These are phyloP conservation scores for Hymenochirus boettgeri DNA, from an alignment of 2,113 vertebrate genomes.

Conservation along the genomic window DNA sequence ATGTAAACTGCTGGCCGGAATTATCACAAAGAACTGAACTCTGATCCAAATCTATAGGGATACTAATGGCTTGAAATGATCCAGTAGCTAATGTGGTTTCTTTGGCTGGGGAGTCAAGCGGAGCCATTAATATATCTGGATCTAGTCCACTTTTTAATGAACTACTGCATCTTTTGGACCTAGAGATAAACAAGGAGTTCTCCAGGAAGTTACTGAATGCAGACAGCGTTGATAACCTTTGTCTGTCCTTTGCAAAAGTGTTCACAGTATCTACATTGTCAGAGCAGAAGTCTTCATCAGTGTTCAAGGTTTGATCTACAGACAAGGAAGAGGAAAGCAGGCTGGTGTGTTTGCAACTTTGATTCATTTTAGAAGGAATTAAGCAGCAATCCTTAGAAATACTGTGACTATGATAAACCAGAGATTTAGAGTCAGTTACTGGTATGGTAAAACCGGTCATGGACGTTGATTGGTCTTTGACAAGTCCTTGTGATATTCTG, in stretches of 20 bases:
- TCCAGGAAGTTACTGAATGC: constrained; percentile 1
- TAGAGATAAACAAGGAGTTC: constrained; percentile 19
- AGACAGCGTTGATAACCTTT: neutral
- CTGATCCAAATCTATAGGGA: constrained; percentile 11
- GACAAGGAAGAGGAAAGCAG: neutral
- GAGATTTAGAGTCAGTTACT: neutral
- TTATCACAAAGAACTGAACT: constrained; percentile 18
- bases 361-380: neutral
- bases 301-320: neutral
- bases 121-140: constrained; percentile 5
- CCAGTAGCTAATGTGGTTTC: neutral
- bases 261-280: neutral
- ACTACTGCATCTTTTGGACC: constrained; percentile 28
- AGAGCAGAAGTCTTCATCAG: constrained; percentile 11
- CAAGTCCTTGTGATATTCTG: neutral
- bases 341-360: neutral
- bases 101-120: constrained; percentile 31
- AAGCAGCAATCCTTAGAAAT: neutral
- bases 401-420: neutral
- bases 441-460: constrained; percentile 22
- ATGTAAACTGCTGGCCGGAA: constrained; percentile 19
- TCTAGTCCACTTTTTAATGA: constrained; percentile 25
- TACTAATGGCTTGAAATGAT: neutral
- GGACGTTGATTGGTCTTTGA: constrained; percentile 37
- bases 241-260: neutral